phyloP scores from a whole-genome alignment of 2,113 vertebrate species.

The Grammomys dolichurus region DNA sequence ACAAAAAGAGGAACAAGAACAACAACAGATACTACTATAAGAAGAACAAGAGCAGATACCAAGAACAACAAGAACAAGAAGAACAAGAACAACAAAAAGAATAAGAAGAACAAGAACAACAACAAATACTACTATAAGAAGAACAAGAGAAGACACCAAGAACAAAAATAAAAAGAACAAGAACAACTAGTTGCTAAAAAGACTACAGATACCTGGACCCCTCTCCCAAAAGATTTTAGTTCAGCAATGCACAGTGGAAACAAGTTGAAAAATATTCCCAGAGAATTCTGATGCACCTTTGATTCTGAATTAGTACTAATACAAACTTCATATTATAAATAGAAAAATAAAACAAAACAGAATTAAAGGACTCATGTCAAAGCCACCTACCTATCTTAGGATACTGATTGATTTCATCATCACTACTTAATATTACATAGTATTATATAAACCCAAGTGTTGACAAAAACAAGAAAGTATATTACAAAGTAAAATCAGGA shows the following conservation, averaged over 20 bases:
- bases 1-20: too few species aligned
- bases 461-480: neutral
- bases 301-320: neutral
- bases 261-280: slow-evolving; percentile 15
- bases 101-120: too few species aligned
- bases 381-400: neutral
- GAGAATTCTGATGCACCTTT: neutral
- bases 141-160: too few species aligned
- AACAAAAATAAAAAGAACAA: too few species aligned
- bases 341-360: neutral
- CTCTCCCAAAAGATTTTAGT: neutral
- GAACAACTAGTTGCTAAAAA: neutral
- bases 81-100: too few species aligned
- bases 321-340: slow-evolving; percentile 20
- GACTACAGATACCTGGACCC: neutral
- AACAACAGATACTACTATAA: too few species aligned
- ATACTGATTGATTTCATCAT: slow-evolving; percentile 20
- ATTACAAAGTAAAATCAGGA: neutral
- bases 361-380: slow-evolving; percentile 27
- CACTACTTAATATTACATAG: neutral
- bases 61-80: too few species aligned
- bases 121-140: too few species aligned
- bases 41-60: too few species aligned
- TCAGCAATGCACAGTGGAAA: neutral
- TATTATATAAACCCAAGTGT: slow-evolving; percentile 8